Base-by-base conservation (phyloP, 2,797 vertebrate species). In the Amphiprion clarkii region DNA sequence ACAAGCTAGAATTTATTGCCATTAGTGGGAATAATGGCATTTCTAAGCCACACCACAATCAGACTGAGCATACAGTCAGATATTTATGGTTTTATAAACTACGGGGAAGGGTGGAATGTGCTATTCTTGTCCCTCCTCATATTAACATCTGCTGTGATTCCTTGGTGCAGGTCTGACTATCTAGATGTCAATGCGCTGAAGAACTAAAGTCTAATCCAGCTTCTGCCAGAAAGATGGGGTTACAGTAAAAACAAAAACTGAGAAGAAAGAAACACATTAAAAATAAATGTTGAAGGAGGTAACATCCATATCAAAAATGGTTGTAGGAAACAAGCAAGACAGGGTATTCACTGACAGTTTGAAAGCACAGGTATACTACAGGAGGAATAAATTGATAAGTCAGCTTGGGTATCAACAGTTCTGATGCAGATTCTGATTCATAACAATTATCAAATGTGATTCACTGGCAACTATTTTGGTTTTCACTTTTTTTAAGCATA, bases 1-100 rank as follows among this genome's bases (percentile, higher is more conserved):
- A 71, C 25, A 64, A 83, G 77, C 78, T 53, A 68, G 31, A 75
- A 86, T 81, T 79, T 59, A 81, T 87, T 60, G 62, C 75, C 71
- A 82, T 88, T 81, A 61, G 60, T 48, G 42, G 60, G 77, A 80
- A 81, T 79, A 39, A 67, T 81, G 71, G 71, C 13, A 71, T 70
- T 79, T 67, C 53, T 74, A 67, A 66, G 53, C 67, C 51, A 57
- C 21, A 6, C 12, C 19, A 40, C n/a, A 25, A 48, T 17, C 36
- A 57, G 21, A 13, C 21, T 44, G 61, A 59, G 2, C 42, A 39
- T 23, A 79, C 48, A 72, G 60, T 4, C n/a, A 33, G 46, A 25
- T 10, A 21, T 51, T 77, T 23, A 55, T 70, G 57, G 21, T 10
- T 70, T 56, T 44, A 36, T 42, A 27, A 42, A 17, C 23, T 5